These are phyloP conservation scores for Physella acuta DNA, from an alignment of 1,140 invertebrate species.

Conservation along the genomic window DNA sequence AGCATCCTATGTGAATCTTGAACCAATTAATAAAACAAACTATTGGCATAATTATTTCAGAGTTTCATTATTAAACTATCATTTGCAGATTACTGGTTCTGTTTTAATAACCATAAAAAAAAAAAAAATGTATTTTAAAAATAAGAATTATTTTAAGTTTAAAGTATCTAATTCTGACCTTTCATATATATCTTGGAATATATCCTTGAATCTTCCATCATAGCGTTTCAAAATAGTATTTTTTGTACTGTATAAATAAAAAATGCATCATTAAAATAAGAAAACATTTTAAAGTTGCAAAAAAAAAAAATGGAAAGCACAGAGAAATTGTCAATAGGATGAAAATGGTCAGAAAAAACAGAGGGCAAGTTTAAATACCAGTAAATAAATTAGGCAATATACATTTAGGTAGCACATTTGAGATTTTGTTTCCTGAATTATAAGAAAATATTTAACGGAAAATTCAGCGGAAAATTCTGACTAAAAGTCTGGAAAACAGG, in stretches of 20 bases:
- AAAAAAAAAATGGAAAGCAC: neutral
- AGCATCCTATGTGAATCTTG: too few relatives aligned
- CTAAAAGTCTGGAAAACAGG: too few relatives aligned
- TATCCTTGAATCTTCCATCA: conserved; percentile 97
- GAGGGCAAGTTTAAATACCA: neutral
- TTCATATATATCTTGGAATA: conserved; percentile 97
- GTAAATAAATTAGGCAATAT: too few relatives aligned
- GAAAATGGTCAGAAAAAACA: neutral
- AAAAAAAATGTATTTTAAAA: neutral
- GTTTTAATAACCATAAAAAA: neutral
- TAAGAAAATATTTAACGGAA: too few relatives aligned
- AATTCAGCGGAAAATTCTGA: too few relatives aligned
- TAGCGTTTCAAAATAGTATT: conserved; percentile 98
- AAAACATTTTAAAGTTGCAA: neutral
- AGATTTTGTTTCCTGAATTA: too few relatives aligned
- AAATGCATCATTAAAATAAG: neutral
- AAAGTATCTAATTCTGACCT: conserved; percentile 69
- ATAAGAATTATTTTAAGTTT: neutral
- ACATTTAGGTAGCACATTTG: too few relatives aligned
- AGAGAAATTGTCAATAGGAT: neutral
- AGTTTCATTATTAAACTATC: too few relatives aligned
- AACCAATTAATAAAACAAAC: too few relatives aligned
- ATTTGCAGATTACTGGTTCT: too few relatives aligned
- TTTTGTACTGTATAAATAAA: conserved; percentile 73
- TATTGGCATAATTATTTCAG: too few relatives aligned